Evolutionary conservation across 2,888 invertebrate genomes (phyloP), one percentile per base, ranked within the genome.

Genomic region (Melipona bicolor): DNA sequence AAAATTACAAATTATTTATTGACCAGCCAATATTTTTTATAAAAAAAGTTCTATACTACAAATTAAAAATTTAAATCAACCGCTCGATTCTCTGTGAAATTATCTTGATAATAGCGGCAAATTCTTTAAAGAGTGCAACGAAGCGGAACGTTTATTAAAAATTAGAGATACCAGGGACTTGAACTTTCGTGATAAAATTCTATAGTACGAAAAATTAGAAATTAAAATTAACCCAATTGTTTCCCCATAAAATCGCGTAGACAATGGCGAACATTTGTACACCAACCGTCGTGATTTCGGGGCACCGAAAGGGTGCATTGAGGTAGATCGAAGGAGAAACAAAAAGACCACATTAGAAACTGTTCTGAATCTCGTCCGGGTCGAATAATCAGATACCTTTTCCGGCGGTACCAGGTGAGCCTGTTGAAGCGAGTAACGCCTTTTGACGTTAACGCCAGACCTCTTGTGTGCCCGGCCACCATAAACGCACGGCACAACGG

Each of bases 361-460:
- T 83, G 90, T 81, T 91, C 83, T 79, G 83, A 84, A 90, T 89
- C 90, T 90, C 89, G 84, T 90, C 75, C 81, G 68, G 13, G 43
- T 65, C 81, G 81, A 86, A 82, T 84, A 90, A 90, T 84, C 84
- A 85, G 87, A 86, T 87, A 90, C 73, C 81, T 82, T 79, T 43
- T 79, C 79, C 78, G 78, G 74, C 79, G 56, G 49, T 69, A 89
- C 92, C 93, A 93, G 93, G 93, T 93, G 93, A 93, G 91, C 79
- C 83, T 91, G 87, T 74, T 89, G 82, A 84, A 91, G 90, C 92
- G 93, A 87, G 85, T 91, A 93, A 93, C 93, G 92, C 92, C 90
- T 93, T 92, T 93, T 92, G 94, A 94, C 94, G 92, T 94, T 93
- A 92, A 93, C 93, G 92, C 92, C 91, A 89, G 86, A 79, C 76